Evolutionary conservation across 2,888 invertebrate genomes (phyloP), one percentile per base, ranked within the genome.

Genomic region (Agrotis exclamationis): DNA sequence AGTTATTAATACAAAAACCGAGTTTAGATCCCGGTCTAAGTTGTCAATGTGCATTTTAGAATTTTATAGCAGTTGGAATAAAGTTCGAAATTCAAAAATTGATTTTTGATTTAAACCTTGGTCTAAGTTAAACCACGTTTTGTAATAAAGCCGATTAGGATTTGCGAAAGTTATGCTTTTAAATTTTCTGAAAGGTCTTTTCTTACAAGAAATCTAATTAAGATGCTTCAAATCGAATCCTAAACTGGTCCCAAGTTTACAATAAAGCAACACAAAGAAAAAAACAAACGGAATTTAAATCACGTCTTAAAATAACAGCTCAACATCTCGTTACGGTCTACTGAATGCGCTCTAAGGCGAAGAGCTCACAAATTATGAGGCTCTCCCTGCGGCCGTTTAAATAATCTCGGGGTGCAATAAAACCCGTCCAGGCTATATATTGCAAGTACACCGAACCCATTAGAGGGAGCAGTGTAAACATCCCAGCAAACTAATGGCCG

Each of bases 401-500:
- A 92, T 93, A 93, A 93, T 92, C 92, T 92, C 87, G 83, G 89
- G 84, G 57, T 86, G 92, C 91, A 92, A 92, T 93, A 93, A 93
- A 92, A 90, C 86, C 88, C 82, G 86, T 67, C 63, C 76, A 58
- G 79, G 88, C 91, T 85, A 93, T 93, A 92, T 91, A 93, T 92
- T 89, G 90, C 91, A 85, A 89, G 91, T 90, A 89, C 87, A 87
- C 81, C 67, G 71, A 81, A 82, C 85, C 89, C 87, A 90, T 89
- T 89, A 88, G 87, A 83, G 84, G 88, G 87, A 79, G 85, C 80
- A 85, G 86, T 79, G 88, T 89, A 92, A 93, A 91, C 90, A 91
- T 85, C 86, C 84, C 83, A 70, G 80, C 83, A 76, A 82, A 87
- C 88, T 90, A 91, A 92, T 89, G 87, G 89, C 79, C 71, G 84